Conservation (phyloP, 2,797 vertebrate genomes). For the Helarctos malayanus region DNA sequence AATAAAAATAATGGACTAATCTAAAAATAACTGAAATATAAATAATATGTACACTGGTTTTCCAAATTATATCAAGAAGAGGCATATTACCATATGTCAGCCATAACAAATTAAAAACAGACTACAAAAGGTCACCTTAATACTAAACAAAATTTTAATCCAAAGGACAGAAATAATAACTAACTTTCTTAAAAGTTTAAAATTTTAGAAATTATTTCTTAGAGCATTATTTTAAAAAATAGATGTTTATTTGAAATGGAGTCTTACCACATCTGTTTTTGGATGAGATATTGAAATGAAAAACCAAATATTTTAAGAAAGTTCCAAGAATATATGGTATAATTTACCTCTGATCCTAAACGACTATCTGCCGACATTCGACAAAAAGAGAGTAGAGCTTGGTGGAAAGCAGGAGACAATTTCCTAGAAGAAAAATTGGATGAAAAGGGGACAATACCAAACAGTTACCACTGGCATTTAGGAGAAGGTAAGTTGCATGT, state of each 20-base stretch:
- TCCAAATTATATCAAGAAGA: conserved; percentile 48
- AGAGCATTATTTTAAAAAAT: conserved; percentile 52
- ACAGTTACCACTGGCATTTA: background rate
- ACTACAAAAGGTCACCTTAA: conserved; percentile 27
- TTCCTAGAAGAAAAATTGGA: conserved; percentile 90
- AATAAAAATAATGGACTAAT: conserved; percentile 18
- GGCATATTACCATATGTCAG: background rate
- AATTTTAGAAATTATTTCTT: conserved; percentile 54
- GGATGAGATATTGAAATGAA: conserved; percentile 22
- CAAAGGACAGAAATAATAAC: conserved; percentile 62
- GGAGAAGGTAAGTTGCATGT: background rate
- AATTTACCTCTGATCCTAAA: conserved; percentile 97
- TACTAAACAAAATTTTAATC: conserved; percentile 38
- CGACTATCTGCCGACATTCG: conserved; percentile 99
- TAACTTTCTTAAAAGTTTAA: conserved; percentile 28
- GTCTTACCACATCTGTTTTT: background rate
- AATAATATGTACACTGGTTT: background rate
- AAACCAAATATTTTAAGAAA: conserved; percentile 40
- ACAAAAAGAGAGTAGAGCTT: conserved; percentile 98
- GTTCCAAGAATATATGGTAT: background rate
- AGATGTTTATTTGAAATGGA: conserved; percentile 38
- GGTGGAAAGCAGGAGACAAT: conserved; percentile 97
- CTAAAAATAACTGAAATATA: conserved; percentile 38
- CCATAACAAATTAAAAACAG: conserved; percentile 11
- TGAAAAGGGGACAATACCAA: background rate